Base-by-base conservation (phyloP, 2,113 vertebrate species). In the Grus americana region DNA sequence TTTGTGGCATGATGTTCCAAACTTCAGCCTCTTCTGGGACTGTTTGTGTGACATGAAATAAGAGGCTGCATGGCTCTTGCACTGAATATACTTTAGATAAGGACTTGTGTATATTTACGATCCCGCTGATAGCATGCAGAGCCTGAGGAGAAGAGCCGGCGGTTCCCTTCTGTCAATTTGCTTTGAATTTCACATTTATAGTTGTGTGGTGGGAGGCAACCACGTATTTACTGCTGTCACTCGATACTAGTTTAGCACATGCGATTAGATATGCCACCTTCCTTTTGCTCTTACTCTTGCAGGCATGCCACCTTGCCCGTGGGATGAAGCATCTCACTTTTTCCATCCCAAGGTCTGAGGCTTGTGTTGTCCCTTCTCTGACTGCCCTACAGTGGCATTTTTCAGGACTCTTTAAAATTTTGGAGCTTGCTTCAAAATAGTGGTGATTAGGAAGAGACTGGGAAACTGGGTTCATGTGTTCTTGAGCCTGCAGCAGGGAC, bases 121-220 rank as follows among this genome's bases (percentile, higher is more conserved):
- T 87, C 32, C 55, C 2, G 2, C 26, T n/a, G 57, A 63, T 11
- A 75, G 65, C 0, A 0, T 11, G 29, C 4, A 3, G 40, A 92
- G 74, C 57, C 57, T 0, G 0, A 42, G 46, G 66, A 66, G 46
- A 71, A 63, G 84, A 79, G 61, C 76, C 7, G 5, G 66, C 0
- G 3, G 36, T 59, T 84, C 70, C 15, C 0, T 74, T 84, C 78
- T 75, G 55, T 71, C 2, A 0, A 9, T 78, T 74, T 42, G 22
- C 68, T 89, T 71, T 87, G n/a, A 78, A 79, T 93, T 71, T 87
- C 47, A 29, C 29, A 2, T 79, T 78, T 62, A 12, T 38, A 54
- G 29, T 36, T 38, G 15, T 16, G 23, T 54, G 46, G 40, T 4
- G 1, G 47, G 75, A 93, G 57, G 32, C 44, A 86, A 14, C 24